Percentiles rank a stretch among this genome's conserved stretches.
Conservation (phyloP, 1,140 invertebrate genomes). For the Pseudomyrmex gracilis region DNA sequence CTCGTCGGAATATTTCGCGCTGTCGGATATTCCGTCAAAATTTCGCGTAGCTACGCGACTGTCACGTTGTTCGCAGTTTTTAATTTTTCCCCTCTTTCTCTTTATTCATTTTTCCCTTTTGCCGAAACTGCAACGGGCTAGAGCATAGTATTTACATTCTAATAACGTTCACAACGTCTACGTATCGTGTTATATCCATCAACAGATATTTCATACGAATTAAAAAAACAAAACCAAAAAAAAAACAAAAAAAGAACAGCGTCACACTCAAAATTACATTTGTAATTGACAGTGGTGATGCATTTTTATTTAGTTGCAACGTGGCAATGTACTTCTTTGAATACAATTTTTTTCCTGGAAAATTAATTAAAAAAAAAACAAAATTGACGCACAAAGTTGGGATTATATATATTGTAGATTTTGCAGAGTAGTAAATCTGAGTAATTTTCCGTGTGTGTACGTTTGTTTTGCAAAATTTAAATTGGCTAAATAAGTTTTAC, state of each 20-base stretch:
- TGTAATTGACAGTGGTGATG: not conserved
- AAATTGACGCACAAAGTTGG: not conserved
- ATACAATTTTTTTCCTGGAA: not conserved
- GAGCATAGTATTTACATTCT: constrained; percentile 30
- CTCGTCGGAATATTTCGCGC: not conserved
- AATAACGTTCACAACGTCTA: not conserved
- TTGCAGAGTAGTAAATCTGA: not conserved
- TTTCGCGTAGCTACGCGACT: not conserved
- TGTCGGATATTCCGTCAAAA: constrained; percentile 3
- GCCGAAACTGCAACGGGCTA: not conserved
- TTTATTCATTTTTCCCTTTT: not conserved
- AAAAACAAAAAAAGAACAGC: not conserved
- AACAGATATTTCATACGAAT: not conserved
- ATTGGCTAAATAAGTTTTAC: too few species aligned
- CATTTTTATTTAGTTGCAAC: not conserved
- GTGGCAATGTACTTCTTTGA: not conserved
- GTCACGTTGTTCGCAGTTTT: not conserved
- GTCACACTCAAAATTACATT: constrained; percentile 4
- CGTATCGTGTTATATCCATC: too few species aligned
- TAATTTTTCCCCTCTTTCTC: not conserved
- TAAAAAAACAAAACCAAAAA: not conserved
- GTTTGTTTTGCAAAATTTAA: not conserved
- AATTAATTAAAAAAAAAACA: not conserved
- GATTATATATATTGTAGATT: not conserved
- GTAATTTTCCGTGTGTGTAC: too few species aligned